phyloP scores from a whole-genome alignment of 2,797 vertebrate species.

The Lepus townsendii region DNA sequence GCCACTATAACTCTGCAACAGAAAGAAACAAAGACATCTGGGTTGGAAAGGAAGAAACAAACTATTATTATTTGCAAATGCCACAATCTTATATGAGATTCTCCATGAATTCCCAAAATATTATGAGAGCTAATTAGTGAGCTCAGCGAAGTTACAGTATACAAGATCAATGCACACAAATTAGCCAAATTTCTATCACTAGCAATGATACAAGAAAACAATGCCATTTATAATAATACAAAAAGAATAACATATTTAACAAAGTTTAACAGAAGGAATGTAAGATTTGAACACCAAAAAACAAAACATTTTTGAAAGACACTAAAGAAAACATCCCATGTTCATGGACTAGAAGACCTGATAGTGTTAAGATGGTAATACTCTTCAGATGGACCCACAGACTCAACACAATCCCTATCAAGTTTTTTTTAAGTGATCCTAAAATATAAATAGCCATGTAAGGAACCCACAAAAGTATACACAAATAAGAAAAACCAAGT shows the following conservation, averaged over 20 bases:
- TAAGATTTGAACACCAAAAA: background rate
- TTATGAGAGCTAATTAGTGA: background rate
- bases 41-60: slow-evolving; percentile 29
- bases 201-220: background rate
- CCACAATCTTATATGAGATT: background rate
- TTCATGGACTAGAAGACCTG: background rate
- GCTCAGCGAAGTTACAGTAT: background rate
- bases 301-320: slow-evolving; percentile 31
- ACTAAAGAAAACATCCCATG: background rate
- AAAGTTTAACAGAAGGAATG: slow-evolving; percentile 28
- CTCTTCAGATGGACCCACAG: background rate
- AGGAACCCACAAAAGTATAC: background rate
- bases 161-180: background rate
- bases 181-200: background rate
- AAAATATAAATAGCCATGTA: slow-evolving; percentile 44
- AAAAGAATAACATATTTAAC: slow-evolving; percentile 37
- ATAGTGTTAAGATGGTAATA: slow-evolving; percentile 9
- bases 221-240: background rate
- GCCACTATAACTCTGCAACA: background rate
- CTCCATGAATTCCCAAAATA: background rate
- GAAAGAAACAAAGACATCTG: background rate
- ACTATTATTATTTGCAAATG: background rate
- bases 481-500: background rate
- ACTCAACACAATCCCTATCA: background rate
- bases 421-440: background rate